Percentiles rank a stretch among this genome's conserved stretches.
Evolutionary conservation across 2,888 invertebrate genomes (phyloP).

Genomic region (Sarcophaga subvicina): DNA sequence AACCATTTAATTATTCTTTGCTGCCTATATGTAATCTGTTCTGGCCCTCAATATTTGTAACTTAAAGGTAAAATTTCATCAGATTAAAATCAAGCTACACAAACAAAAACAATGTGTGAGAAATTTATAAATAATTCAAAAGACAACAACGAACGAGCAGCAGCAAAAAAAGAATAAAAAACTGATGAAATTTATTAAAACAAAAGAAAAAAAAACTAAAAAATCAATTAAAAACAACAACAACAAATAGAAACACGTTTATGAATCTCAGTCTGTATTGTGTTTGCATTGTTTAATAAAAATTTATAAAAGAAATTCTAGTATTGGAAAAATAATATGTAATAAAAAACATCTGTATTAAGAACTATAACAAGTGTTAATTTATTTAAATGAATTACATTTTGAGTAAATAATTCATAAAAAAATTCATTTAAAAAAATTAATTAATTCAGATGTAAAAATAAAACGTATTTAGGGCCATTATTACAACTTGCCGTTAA

Average conservation of each 20-base stretch:
- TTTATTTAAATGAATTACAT: not conserved
- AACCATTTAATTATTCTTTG: not conserved
- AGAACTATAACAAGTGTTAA: slow-evolving; percentile 8
- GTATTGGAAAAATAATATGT: no score
- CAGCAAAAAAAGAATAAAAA: not conserved
- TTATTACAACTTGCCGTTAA: no score
- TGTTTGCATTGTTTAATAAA: not conserved
- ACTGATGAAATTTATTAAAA: slow-evolving; percentile 40
- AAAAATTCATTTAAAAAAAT: no score
- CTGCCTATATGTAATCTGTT: not conserved
- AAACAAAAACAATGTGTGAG: slow-evolving; percentile 38
- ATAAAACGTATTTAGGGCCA: no score
- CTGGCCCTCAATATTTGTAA: slow-evolving; percentile 13
- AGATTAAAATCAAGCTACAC: slow-evolving; percentile 35
- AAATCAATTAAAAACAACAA: not conserved
- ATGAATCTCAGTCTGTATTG: not conserved
- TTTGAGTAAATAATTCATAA: no score
- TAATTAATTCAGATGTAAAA: no score
- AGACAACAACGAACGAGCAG: no score
- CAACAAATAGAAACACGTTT: slow-evolving; percentile 1
- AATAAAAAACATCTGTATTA: no score
- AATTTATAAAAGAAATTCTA: not conserved
- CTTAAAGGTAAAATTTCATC: slow-evolving; percentile 62
- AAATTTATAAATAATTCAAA: not conserved
- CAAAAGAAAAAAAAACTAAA: not conserved